Evolutionary conservation across 2,888 invertebrate species (phyloP), one percentile per base, ranked within the genome.

Genomic region (Aphidius colemani): DNA sequence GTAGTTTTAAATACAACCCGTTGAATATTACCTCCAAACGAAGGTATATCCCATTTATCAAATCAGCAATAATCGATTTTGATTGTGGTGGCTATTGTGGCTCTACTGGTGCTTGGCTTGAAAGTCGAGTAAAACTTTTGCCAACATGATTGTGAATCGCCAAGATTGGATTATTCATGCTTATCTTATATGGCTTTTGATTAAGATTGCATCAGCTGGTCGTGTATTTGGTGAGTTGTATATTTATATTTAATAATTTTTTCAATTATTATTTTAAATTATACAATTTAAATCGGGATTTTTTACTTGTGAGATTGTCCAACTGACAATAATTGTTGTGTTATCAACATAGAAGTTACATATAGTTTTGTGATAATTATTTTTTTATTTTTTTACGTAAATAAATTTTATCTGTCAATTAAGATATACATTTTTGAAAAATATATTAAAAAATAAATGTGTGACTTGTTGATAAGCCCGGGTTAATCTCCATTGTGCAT

Each of bases 131-230:
- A 61, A 69, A 70, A 73, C 67, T 70, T 69, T 68, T 66, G 70
- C 68, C 78, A 77, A 67, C 74, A 79, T 79, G 79, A 76, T 75
- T 73, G 70, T 71, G 72, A 76, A 74, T 71, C 75, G 75, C 70
- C 70, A 73, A 64, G 74, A 72, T 69, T 71, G 76, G 73, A 75
- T 78, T 73, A 73, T 80, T 73, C 67, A 73, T 71, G 75, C 75
- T 71, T 79, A 77, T 69, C 71, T 79, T 70, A 70, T 78, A 67
- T 78, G 75, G 75, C 70, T 77, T 70, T 71, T 77, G 71, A 74
- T 79, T 73, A 74, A 73, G 65, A 69, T 70, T 65, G 73, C 71
- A 18, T 69, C 70, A 39, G 73, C 74, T 39, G 78, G 77, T 51
- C 77, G 78, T 65, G 72, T 75, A 70, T 78, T 77, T 69, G 79